These are phyloP conservation scores for Chaetorhynchus papuensis DNA, from an alignment of 2,113 vertebrate genomes.

Conservation along the genomic window DNA sequence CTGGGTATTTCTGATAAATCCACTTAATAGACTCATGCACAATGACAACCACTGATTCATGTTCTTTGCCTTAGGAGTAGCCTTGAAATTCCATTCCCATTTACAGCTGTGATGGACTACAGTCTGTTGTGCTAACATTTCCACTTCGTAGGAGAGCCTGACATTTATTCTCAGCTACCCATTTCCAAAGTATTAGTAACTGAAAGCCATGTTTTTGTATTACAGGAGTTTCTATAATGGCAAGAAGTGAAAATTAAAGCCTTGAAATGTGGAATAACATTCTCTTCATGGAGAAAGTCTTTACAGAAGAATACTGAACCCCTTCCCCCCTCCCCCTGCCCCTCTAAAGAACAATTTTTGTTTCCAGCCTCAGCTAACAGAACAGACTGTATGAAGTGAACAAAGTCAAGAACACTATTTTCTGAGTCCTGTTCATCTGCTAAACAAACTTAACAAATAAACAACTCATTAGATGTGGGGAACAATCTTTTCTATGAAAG, in stretches of 20 bases:
- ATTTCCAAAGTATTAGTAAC: background rate
- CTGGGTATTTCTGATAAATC: background rate
- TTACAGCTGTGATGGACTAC: background rate
- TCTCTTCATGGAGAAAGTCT: background rate
- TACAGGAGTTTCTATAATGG: background rate
- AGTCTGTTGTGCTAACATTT: background rate
- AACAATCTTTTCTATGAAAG: background rate
- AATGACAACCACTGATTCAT: background rate
- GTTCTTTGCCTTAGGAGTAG: background rate
- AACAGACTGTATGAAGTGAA: background rate
- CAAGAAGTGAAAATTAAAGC: background rate
- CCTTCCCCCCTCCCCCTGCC: rapidly evolving
- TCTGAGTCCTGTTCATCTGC: background rate
- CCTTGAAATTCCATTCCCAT: background rate
- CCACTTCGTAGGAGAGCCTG: background rate
- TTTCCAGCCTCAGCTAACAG: background rate
- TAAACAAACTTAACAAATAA: background rate
- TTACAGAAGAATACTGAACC: background rate
- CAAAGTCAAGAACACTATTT: background rate
- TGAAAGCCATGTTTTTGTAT: background rate
- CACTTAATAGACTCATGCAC: background rate
- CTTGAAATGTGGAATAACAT: background rate
- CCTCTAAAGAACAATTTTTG: background rate
- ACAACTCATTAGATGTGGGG: background rate
- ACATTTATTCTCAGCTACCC: background rate